Base-by-base conservation (phyloP, 2,113 vertebrate species). In the Xiphophorus hellerii region DNA sequence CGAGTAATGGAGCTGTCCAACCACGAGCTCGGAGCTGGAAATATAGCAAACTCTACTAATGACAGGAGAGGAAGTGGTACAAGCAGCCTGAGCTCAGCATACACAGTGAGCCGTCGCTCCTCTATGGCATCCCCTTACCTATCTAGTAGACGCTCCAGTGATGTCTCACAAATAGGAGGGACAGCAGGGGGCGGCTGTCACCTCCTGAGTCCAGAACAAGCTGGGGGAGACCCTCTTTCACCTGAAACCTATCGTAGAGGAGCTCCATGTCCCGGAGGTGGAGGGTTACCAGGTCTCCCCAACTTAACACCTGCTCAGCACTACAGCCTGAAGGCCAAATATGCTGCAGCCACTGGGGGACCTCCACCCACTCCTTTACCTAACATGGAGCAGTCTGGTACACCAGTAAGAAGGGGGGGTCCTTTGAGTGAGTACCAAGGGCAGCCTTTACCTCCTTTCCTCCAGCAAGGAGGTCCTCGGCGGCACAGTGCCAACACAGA, bases 11-110 rank as follows among this genome's bases (percentile, higher is more conserved):
- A 96, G 88, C 89, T 96, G 10, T 94, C 95, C 0, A 94, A 88
- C 1, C 92, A 91, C 0, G 96, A 96, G 1, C 37, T 91, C 60
- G 90, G 89, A 14, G 67, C 89, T 17, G 62, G 89, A 5, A 30
- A 87, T 0, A 78, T 93, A 68, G 79, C 87, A 39, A 90, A 90
- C 75, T 87, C 86, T 9, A 0, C 87, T 4, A 94, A 84, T 5
- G 97, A 99, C 74, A 94, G 96, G 58, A 96, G 97, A 14, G 95
- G 95, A 87, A 98, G 97, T 7, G 95, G 95, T 81, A 97, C 96
- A 86, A 98, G 97, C 88, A 98, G 96, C 0, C 69, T 98, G 14
- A 99, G 97, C 90, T 98, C 97, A 0, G 97, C 98, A 51, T 99
- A 98, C 42, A 98, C 98, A 0, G 96, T 98, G 69, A 99, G 97